Conservation (phyloP, 2,113 vertebrate genomes). For the Ailuropoda melanoleuca region DNA sequence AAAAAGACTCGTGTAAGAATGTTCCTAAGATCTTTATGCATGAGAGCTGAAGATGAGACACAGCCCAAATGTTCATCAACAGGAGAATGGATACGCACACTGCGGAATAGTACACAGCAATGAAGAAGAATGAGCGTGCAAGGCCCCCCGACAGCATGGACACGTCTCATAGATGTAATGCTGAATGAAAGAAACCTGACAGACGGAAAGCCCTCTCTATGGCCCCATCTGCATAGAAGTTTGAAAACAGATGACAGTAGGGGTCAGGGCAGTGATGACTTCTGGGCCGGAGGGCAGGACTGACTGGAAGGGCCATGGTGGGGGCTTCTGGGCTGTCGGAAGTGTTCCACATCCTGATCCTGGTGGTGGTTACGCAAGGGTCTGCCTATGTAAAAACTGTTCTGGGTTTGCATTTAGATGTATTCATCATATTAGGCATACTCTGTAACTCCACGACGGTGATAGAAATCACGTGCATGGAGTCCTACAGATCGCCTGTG, state of each 20-base stretch:
- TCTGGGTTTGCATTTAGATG: not conserved
- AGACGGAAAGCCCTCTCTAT: fast-evolving
- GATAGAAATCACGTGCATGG: not conserved
- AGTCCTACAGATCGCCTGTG: fast-evolving
- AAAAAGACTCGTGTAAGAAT: not conserved
- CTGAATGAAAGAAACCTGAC: not conserved
- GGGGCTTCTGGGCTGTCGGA: not conserved
- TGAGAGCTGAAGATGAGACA: not conserved
- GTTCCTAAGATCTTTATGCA: not conserved
- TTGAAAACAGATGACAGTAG: not conserved
- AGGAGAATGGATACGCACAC: not conserved
- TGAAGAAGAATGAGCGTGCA: not conserved
- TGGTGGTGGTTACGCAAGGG: not conserved
- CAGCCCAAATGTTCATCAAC: not conserved
- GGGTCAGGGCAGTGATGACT: not conserved
- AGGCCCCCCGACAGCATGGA: fast-evolving
- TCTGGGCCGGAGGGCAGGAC: not conserved
- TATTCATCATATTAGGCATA: fast-evolving
- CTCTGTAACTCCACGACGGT: fast-evolving
- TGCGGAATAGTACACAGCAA: not conserved
- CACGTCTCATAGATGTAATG: fast-evolving
- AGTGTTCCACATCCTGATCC: not conserved
- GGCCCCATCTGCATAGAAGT: not conserved
- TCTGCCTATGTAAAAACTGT: fast-evolving
- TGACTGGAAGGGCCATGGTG: not conserved